Base-by-base conservation (phyloP, 2,888 invertebrate genomes). In the Linyphia triangularis region DNA sequence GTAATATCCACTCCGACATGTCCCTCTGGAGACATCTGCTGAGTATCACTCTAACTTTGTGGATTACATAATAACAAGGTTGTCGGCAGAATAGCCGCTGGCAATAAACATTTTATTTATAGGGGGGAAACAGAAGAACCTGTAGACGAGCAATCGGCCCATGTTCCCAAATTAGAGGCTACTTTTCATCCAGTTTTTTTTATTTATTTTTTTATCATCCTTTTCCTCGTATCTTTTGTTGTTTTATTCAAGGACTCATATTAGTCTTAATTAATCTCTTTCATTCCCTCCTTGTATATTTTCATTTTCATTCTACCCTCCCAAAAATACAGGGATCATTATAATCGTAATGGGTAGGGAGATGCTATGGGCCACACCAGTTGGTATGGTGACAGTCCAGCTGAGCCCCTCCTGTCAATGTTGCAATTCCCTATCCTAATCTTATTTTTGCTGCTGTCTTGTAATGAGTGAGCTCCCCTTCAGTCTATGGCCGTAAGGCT, bases 91-190 rank as follows among this genome's bases (percentile, higher is more conserved):
- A 75, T 75, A 75, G 81, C 86, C 86, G 19, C 81, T 81, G 81
- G 86, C 75, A 69, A 88, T 75, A 88, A 86, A 88, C 61, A 81
- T 88, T 88, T 88, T 88, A 86, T 86, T 86, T 86, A 86, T 86
- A 79, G 61, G 65, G 61, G 63, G 22, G 30, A 82, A 51, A 59
- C 40, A 28, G 70, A 77, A 85, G 63, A 88, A 88, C 86, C 81
- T 75, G 85, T 86, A 57, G 43, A 51, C 24, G 73, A 65, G 63
- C 57, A 61, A 67, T 77, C 84, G 84, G 84, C 57, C 51, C 28
- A 65, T 40, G 63, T 43, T 79, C 40, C 40, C 59, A 82, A 88
- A 88, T 88, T 81, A 88, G 75, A 88, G 75, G 59, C 43, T 69
- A 81, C 81, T 57, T 77, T 59, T 72, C 51, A 26, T 51, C 43